Evolutionary conservation across 1,140 invertebrate genomes (phyloP).

Genomic region (Akabosia matsudoensis): DNA sequence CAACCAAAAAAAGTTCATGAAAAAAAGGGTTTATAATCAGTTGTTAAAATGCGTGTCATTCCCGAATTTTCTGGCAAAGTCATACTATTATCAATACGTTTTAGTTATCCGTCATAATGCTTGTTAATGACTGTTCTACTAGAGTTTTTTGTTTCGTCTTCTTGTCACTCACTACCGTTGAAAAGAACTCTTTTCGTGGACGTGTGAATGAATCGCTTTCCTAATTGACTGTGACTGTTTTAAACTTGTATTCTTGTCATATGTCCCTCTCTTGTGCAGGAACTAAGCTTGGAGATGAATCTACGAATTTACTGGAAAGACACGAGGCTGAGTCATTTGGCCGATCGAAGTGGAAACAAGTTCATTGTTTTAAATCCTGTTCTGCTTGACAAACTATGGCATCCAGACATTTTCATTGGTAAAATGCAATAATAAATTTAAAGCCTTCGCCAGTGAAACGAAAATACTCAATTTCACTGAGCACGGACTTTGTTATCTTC

Average conservation of each 20-base stretch:
- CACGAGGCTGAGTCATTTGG: slow-evolving; percentile 40
- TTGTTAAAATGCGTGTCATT: no score
- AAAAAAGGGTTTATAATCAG: no score
- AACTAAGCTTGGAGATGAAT: slow-evolving; percentile 47
- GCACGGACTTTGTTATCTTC: not conserved
- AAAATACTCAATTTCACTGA: not conserved
- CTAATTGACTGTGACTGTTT: not conserved
- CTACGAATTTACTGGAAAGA: slow-evolving; percentile 47
- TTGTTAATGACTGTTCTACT: not conserved
- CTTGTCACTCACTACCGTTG: not conserved
- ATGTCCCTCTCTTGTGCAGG: slow-evolving; percentile 26
- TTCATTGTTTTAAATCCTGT: slow-evolving; percentile 45
- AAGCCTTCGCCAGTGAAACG: no score
- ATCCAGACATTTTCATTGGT: slow-evolving; percentile 44
- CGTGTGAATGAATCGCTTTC: not conserved
- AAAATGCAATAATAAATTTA: no score
- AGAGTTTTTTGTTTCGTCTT: not conserved
- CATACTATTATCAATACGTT: not conserved
- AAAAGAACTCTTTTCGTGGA: not conserved
- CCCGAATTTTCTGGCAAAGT: not conserved
- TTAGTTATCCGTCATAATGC: not conserved
- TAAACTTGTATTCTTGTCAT: not conserved
- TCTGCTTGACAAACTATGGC: slow-evolving; percentile 45
- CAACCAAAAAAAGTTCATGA: not conserved
- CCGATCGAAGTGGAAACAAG: slow-evolving; percentile 29